These are phyloP conservation scores for Anarrhichthys ocellatus DNA, from an alignment of 2,113 vertebrate species.

Conservation along the genomic window DNA sequence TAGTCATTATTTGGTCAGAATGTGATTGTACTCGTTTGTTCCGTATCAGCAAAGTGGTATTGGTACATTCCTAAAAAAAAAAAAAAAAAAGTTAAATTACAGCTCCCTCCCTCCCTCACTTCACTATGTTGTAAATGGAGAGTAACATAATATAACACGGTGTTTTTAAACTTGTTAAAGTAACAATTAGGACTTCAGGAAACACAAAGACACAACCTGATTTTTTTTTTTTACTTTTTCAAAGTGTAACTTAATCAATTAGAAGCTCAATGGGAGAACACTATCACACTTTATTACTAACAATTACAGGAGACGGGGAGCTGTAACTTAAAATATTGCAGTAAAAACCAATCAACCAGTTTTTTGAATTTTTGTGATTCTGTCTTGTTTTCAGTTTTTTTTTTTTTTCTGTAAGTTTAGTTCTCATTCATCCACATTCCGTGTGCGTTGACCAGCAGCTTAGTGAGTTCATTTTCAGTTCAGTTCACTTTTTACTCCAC, in stretches of 20 bases:
- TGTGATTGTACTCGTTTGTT: neutral
- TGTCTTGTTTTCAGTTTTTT: neutral
- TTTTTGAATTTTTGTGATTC: slow-evolving; percentile 17
- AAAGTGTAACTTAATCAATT: neutral
- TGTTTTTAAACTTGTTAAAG: neutral
- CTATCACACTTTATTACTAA: slow-evolving; percentile 21
- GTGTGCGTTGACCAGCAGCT: slow-evolving; percentile 52
- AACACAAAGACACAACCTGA: neutral
- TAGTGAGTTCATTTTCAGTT: slow-evolving; percentile 49
- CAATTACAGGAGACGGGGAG: slow-evolving; percentile 31
- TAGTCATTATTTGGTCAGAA: neutral
- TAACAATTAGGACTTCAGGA: slow-evolving; percentile 1
- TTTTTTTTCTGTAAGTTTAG: slow-evolving; percentile 33
- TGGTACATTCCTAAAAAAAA: slow-evolving; percentile 32
- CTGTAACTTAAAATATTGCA: slow-evolving; percentile 53
- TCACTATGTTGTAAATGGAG: slow-evolving; percentile 33
- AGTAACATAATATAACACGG: slow-evolving; percentile 16
- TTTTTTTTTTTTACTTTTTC: neutral
- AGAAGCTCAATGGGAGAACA: neutral
- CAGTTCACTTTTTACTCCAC: slow-evolving; percentile 10
- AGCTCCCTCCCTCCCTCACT: slow-evolving; percentile 32
- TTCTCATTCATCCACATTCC: slow-evolving; percentile 75
- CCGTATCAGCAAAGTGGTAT: slow-evolving; percentile 10
- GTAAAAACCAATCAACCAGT: slow-evolving; percentile 26
- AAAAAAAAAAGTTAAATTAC: slow-evolving; percentile 41